Evolutionary conservation across 2,113 vertebrate genomes (phyloP), one percentile per base, ranked within the genome.

Genomic region (Ochotona princeps): DNA sequence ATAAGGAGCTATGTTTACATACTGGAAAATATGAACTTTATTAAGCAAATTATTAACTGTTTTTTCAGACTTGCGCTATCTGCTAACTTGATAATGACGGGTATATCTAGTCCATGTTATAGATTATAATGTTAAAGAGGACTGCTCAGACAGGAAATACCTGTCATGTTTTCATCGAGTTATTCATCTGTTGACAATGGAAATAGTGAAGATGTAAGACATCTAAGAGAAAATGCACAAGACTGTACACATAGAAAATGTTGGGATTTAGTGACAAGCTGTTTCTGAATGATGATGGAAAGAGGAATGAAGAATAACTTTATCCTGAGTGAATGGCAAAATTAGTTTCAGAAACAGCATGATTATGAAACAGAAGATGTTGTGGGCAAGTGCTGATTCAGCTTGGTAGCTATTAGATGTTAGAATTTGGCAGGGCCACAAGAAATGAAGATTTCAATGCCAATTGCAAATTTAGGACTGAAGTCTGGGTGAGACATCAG

Each of bases 301-400:
- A 94, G 25, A 26, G 86, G 35, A 89, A 74, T 86, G 51, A 82
- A 92, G 8, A 35, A 83, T 70, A 47, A 91, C 32, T 49, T 92
- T 51, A 66, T 20, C 35, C 44, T 86, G 25, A 66, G 5, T 93
- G 12, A 78, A 63, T 85, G n/a, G 51, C 26, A 57, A 85, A 83
- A 94, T 25, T 75, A 89, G 17, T 80, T 69, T 60, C 60, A 73
- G 44, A 88, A 32, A 83, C 21, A 86, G 74, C 72, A 28, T 95
- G 57, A 69, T 84, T 93, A 87, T 44, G 32, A 57, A 79, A 28
- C 81, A 4, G 72, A 0, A 38, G n/a, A 57, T 30, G n/a, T 20
- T 73, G 47, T 32, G 44, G 47, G 87, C 80, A 81, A 35, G 25
- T 47, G 13, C 44, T 66, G 7, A 69, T 83, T 90, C 17, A 17